These are phyloP conservation scores for Oscheius sp. DNA, from an alignment of 2,888 invertebrate species.

Conservation along the genomic window DNA sequence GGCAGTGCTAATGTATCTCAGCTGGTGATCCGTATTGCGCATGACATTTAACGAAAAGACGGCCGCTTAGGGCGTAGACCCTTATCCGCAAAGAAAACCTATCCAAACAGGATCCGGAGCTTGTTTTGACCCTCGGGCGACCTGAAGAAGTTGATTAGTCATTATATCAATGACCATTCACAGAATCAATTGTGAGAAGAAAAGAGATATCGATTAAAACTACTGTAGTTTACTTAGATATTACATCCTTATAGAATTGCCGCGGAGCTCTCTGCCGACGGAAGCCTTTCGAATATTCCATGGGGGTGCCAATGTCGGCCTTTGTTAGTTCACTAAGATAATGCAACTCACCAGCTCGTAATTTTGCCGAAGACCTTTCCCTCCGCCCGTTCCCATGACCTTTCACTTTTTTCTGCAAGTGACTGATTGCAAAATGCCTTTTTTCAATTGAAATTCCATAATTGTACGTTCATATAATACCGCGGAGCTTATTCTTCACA, in stretches of 20 bases:
- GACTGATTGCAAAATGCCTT: not conserved
- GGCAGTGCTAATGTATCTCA: conserved; percentile 29
- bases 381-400: not conserved
- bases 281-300: conserved; percentile 32
- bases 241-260: conserved; percentile 10
- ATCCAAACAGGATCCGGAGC: conserved; percentile 7
- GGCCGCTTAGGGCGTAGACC: conserved; percentile 6
- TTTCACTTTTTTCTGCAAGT: not conserved
- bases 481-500: not conserved
- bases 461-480: not conserved
- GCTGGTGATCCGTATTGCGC: conserved; percentile 21
- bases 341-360: conserved; percentile 6
- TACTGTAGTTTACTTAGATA: not conserved
- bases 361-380: not conserved
- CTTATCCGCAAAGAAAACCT: not conserved
- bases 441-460: not conserved
- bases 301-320: conserved; percentile 28
- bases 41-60: conserved; percentile 21
- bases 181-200: not conserved
- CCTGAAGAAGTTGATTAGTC: not conserved
- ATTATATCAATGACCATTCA: not conserved
- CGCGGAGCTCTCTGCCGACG: conserved; percentile 14
- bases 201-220: too few relatives aligned
- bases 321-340: conserved; percentile 30
- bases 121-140: conserved; percentile 16